These are phyloP conservation scores for Cynoglossus semilaevis DNA, from an alignment of 2,113 vertebrate species.

Conservation along the genomic window DNA sequence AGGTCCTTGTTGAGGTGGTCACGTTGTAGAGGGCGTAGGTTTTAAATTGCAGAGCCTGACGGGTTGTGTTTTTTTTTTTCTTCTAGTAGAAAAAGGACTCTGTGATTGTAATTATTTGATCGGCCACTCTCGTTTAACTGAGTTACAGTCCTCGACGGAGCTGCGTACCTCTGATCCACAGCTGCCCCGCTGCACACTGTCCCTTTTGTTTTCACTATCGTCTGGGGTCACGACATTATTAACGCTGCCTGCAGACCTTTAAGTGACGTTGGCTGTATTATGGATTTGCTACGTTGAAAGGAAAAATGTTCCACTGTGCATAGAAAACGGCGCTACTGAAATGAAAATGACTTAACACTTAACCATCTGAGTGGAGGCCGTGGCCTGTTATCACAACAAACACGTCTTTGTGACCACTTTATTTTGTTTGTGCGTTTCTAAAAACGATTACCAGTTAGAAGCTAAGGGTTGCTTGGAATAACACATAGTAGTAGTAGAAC, in stretches of 20 bases:
- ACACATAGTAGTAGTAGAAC: too few relatives aligned
- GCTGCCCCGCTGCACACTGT: constrained; percentile 51
- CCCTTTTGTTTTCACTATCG: constrained; percentile 56
- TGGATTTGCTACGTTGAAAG: constrained; percentile 32
- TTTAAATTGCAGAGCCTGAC: constrained; percentile 35
- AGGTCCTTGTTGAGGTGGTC: constrained; percentile 55
- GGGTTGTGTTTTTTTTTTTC: constrained; percentile 5
- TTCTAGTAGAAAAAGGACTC: constrained; percentile 19
- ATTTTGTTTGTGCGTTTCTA: too few relatives aligned
- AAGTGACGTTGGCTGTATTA: constrained; percentile 43
- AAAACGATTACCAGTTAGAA: too few relatives aligned
- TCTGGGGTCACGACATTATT: constrained; percentile 61
- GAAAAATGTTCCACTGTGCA: constrained; percentile 46
- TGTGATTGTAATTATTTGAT: constrained; percentile 60
- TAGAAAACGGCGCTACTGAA: constrained; percentile 12
- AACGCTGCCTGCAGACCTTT: constrained; percentile 52
- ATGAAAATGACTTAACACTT: constrained; percentile 8
- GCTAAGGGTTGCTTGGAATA: too few relatives aligned
- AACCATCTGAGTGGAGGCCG: constrained; percentile 9
- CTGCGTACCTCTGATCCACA: constrained; percentile 40
- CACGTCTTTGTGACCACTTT: too few relatives aligned
- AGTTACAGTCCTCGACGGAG: constrained; percentile 51
- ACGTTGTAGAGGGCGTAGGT: constrained; percentile 39
- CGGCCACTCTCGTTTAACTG: constrained; percentile 49
- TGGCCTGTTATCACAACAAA: neutral